Evolutionary conservation across 2,113 vertebrate species (phyloP).

Genomic region (Spilogale gracilis): DNA sequence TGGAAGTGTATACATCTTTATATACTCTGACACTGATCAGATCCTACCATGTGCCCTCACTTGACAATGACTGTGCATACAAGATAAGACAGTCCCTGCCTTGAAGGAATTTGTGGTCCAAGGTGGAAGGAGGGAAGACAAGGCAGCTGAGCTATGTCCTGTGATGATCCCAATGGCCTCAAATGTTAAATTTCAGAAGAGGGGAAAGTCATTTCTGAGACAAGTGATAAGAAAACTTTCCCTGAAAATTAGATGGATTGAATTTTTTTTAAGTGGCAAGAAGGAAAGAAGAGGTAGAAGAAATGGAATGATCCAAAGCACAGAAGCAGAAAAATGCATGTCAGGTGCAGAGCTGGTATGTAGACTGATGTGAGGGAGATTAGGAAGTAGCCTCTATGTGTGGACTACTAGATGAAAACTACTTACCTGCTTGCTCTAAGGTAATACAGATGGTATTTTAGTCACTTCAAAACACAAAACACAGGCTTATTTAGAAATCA

Average conservation of each 20-base stretch:
- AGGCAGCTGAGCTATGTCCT: too few relatives aligned
- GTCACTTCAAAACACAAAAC: neutral
- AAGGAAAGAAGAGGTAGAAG: neutral
- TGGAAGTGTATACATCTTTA: neutral
- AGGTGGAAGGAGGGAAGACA: neutral
- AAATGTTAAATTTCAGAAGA: neutral
- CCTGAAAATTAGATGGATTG: neutral
- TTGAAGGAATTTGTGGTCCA: neutral
- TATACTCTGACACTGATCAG: neutral
- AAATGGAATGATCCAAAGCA: constrained; percentile 10
- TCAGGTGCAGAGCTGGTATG: neutral
- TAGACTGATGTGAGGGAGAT: too few relatives aligned
- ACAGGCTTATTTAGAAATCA: neutral
- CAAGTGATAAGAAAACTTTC: neutral
- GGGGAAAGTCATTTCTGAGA: neutral
- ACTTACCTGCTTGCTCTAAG: neutral
- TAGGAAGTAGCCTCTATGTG: neutral
- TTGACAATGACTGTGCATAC: neutral
- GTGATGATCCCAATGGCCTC: neutral
- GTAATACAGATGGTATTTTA: neutral
- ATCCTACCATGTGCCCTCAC: too few relatives aligned
- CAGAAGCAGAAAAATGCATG: neutral
- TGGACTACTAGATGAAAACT: neutral
- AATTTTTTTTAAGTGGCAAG: neutral
- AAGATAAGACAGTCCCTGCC: neutral